These are phyloP conservation scores for Cydia pomonella DNA, from an alignment of 1,140 invertebrate species.

Conservation along the genomic window DNA sequence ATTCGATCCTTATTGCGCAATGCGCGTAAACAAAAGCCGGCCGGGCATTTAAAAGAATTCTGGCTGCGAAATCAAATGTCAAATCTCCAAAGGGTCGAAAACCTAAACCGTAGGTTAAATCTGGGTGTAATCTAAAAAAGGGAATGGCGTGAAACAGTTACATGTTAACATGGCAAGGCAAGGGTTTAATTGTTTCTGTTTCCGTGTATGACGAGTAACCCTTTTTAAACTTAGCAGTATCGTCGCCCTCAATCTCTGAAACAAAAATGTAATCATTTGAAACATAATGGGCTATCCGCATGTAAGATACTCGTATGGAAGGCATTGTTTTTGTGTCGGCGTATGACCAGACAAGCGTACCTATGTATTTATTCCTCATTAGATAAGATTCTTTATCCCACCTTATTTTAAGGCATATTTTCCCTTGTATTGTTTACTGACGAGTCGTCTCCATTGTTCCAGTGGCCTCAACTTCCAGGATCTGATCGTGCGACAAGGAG, in stretches of 20 bases:
- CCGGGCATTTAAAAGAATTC: too few relatives aligned
- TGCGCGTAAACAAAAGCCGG: too few relatives aligned
- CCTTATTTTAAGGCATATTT: background rate
- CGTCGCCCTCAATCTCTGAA: background rate
- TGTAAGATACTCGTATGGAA: background rate
- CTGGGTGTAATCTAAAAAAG: background rate
- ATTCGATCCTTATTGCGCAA: too few relatives aligned
- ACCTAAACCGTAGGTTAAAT: background rate
- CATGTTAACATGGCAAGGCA: background rate
- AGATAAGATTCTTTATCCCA: too few relatives aligned
- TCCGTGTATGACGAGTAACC: background rate
- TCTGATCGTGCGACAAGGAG: conserved; percentile 91
- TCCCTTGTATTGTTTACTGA: background rate
- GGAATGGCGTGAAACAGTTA: conserved; percentile 9
- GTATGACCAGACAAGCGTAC: background rate
- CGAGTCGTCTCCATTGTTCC: conserved; percentile 57
- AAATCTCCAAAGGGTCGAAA: too few relatives aligned
- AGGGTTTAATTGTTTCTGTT: conserved; percentile 30
- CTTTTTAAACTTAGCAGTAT: background rate
- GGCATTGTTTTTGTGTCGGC: conserved; percentile 12
- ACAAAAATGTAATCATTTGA: background rate
- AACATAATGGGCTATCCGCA: background rate
- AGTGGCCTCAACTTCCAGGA: conserved; percentile 92
- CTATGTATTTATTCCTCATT: background rate
- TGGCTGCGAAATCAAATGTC: too few relatives aligned